Evolutionary conservation across 2,888 invertebrate species (phyloP).

Genomic region (Luffia ferchaultella): DNA sequence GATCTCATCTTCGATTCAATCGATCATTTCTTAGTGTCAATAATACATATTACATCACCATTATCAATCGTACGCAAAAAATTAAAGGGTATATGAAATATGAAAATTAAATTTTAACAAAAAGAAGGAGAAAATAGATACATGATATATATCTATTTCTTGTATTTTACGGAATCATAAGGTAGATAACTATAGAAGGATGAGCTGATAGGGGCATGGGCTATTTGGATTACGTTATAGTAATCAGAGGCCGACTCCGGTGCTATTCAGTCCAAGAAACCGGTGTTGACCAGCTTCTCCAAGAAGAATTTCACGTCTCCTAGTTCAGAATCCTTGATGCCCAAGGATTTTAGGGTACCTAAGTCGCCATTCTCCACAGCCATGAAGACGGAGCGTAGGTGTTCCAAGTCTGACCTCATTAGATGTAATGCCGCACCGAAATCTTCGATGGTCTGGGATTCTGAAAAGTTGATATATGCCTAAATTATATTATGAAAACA

Average conservation of each 20-base stretch:
- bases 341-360: slow-evolving; percentile 91
- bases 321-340: slow-evolving; percentile 94
- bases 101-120: background rate
- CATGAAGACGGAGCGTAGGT: slow-evolving; percentile 93
- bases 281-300: slow-evolving; percentile 94
- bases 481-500: background rate
- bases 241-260: slow-evolving; percentile 77
- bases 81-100: background rate
- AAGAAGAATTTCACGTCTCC: slow-evolving; percentile 96
- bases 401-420: slow-evolving; percentile 89
- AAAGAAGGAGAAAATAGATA: background rate
- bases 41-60: background rate
- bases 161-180: slow-evolving; percentile 60
- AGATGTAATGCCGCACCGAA: slow-evolving; percentile 88
- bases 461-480: slow-evolving; percentile 62
- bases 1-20: background rate
- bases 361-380: slow-evolving; percentile 95
- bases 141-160: slow-evolving; percentile 26
- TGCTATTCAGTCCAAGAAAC: slow-evolving; percentile 91
- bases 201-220: slow-evolving; percentile 73
- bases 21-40: background rate
- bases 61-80: background rate
- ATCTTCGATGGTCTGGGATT: slow-evolving; percentile 95
- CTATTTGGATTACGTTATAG: slow-evolving; percentile 70
- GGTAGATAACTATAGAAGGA: slow-evolving; percentile 76